phyloP scores from a whole-genome alignment of 2,113 vertebrate genomes.

The Hydrolagus affinis region DNA sequence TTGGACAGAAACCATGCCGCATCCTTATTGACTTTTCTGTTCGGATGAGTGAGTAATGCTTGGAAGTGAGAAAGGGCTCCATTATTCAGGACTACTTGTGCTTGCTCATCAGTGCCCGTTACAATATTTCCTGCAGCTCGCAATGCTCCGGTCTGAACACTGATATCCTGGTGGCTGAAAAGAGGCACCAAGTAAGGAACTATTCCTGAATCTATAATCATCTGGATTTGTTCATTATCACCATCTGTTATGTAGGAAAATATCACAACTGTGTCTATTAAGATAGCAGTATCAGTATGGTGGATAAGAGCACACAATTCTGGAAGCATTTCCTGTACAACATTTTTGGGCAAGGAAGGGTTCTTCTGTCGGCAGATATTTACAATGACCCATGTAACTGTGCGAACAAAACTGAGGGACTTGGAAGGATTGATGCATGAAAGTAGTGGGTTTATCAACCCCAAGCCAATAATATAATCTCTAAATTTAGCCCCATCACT shows the following conservation, averaged over 20 bases:
- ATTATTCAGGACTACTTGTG: constrained; percentile 94
- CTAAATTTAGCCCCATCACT: constrained; percentile 87
- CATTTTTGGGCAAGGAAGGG: constrained; percentile 93
- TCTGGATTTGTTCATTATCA: constrained; percentile 97
- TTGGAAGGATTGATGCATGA: constrained; percentile 97
- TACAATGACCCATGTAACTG: constrained; percentile 98
- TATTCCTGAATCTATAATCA: constrained; percentile 96
- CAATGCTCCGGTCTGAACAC: constrained; percentile 96
- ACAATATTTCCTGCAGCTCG: constrained; percentile 96
- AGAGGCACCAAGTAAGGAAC: constrained; percentile 92
- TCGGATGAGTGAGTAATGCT: constrained; percentile 89
- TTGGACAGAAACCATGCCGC: constrained; percentile 98
- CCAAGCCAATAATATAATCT: constrained; percentile 94
- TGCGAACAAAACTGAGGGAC: constrained; percentile 96
- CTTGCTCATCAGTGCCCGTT: constrained; percentile 97
- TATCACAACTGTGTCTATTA: constrained; percentile 97
- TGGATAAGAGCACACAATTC: constrained; percentile 93
- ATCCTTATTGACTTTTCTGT: constrained; percentile 99
- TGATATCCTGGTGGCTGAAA: constrained; percentile 96
- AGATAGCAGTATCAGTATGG: constrained; percentile 93
- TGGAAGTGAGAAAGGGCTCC: constrained; percentile 91
- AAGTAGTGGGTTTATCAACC: constrained; percentile 90
- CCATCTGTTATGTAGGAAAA: constrained; percentile 95
- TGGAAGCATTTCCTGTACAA: constrained; percentile 96
- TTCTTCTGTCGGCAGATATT: constrained; percentile 98